These are phyloP conservation scores for Scolanthus callimorphus DNA, from an alignment of 92 coral and sea anemone species.

Conservation along the genomic window DNA sequence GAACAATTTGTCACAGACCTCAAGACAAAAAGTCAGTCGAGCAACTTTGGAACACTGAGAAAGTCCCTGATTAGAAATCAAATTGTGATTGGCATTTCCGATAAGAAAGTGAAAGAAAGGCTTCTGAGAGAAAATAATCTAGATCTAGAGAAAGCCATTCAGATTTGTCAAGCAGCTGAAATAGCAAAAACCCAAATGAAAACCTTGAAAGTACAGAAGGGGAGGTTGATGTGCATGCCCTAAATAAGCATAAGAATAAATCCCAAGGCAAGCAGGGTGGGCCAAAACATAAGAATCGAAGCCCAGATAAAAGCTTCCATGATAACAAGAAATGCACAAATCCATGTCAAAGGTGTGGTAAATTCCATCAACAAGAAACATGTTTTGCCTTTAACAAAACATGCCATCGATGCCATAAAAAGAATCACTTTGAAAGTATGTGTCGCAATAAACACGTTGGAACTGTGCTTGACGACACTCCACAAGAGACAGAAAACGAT, in stretches of 20 bases:
- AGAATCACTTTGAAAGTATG: background rate
- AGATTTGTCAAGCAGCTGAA: slow-evolving; percentile 18
- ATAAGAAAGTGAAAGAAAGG: background rate
- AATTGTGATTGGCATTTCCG: slow-evolving; percentile 18
- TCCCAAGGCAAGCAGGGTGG: background rate
- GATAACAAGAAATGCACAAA: background rate
- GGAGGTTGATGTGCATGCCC: background rate
- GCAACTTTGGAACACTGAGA: slow-evolving; percentile 9
- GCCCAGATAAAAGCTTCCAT: background rate
- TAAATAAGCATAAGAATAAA: background rate
- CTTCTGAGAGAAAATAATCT: slow-evolving; percentile 16
- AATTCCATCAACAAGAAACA: background rate
- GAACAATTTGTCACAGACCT: slow-evolving; percentile 14
- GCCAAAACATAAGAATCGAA: background rate
- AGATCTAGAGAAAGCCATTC: slow-evolving; percentile 8
- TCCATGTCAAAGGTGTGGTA: slow-evolving; percentile 9
- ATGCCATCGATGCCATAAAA: slow-evolving; percentile 5
- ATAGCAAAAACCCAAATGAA: slow-evolving; percentile 15
- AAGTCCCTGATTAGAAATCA: slow-evolving; percentile 10
- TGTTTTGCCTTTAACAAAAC: slow-evolving; percentile 1
- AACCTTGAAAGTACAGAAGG: slow-evolving; percentile 2
- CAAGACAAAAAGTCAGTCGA: slow-evolving; percentile 14
- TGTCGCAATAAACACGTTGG: slow-evolving; percentile 4
- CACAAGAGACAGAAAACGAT: background rate
- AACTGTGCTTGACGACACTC: background rate